Conservation (phyloP, 2,888 invertebrate species). For the Fragum whitleyi region DNA sequence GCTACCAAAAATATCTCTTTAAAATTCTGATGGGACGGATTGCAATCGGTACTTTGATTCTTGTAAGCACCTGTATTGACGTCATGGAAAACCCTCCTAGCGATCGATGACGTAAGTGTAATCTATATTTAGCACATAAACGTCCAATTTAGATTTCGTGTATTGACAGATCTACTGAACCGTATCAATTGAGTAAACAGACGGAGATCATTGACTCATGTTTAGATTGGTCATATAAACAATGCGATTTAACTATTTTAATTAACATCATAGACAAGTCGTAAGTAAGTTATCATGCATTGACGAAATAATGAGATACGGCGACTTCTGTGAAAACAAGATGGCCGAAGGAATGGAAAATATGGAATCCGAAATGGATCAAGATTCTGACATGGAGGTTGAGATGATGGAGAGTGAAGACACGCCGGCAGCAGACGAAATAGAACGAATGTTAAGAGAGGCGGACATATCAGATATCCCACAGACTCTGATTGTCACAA, state of each 20-base stretch:
- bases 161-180: background rate
- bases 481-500: conserved; percentile 80
- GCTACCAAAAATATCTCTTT: too few relatives aligned
- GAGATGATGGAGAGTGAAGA: conserved; percentile 38
- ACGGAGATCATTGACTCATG: background rate
- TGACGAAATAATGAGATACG: conserved; percentile 26
- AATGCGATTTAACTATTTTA: background rate
- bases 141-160: background rate
- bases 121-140: conserved; percentile 47
- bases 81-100: conserved; percentile 28
- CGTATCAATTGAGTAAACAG: conserved; percentile 30
- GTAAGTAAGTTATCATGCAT: too few relatives aligned
- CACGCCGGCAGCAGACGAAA: conserved; percentile 54
- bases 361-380: conserved; percentile 52
- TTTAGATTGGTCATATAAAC: background rate
- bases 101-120: conserved; percentile 40
- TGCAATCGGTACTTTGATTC: too few relatives aligned
- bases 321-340: conserved; percentile 37
- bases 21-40: too few relatives aligned
- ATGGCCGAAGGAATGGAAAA: conserved; percentile 64
- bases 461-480: conserved; percentile 72
- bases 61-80: too few relatives aligned
- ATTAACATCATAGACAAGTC: background rate
- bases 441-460: conserved; percentile 59
- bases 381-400: conserved; percentile 61